Percentiles rank a stretch among this genome's conserved stretches.
Evolutionary conservation across 1,140 invertebrate species (phyloP).

Genomic region (Papilio polyxenes): DNA sequence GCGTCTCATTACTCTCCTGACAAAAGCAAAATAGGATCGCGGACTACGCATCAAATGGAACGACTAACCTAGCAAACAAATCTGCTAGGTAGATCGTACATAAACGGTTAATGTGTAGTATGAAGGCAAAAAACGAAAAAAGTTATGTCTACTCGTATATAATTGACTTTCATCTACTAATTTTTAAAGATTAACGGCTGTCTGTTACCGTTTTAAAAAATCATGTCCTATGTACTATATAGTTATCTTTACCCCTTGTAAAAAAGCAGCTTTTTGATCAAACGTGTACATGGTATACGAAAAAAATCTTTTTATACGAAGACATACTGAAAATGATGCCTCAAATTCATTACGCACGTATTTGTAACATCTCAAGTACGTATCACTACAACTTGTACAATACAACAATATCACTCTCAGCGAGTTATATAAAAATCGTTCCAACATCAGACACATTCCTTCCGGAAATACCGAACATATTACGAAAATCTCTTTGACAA

Average conservation of each 20-base stretch:
- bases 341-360: too few relatives aligned
- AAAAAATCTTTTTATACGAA: too few relatives aligned
- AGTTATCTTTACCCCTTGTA: too few relatives aligned
- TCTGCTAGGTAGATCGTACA: not conserved
- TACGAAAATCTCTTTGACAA: conserved; percentile 28
- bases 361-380: not conserved
- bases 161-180: too few relatives aligned
- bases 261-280: too few relatives aligned
- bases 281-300: too few relatives aligned
- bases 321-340: too few relatives aligned
- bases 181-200: too few relatives aligned
- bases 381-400: not conserved
- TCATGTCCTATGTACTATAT: too few relatives aligned
- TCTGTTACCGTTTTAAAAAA: too few relatives aligned
- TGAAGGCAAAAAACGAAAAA: not conserved
- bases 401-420: not conserved
- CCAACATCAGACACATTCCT: conserved; percentile 6
- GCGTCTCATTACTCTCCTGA: conserved; percentile 2
- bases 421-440: not conserved
- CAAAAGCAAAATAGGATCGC: conserved; percentile 1
- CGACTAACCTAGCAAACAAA: not conserved
- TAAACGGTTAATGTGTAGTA: not conserved
- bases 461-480: conserved; percentile 14
- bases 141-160: not conserved
- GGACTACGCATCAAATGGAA: not conserved